Conservation (phyloP, 2,113 vertebrate genomes). For the Acrocephalus arundinaceus region DNA sequence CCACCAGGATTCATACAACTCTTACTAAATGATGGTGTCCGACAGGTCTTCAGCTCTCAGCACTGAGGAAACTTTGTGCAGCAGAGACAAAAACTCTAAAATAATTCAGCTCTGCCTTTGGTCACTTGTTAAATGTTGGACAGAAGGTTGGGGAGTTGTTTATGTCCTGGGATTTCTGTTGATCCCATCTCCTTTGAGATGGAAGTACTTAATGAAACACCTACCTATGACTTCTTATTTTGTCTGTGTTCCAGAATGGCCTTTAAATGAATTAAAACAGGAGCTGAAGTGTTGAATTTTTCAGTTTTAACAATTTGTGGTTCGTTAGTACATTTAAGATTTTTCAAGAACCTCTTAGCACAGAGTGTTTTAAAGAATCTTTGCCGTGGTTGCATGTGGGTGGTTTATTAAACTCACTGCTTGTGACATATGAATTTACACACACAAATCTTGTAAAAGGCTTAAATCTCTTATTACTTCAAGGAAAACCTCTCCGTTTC, state of each 20-base stretch:
- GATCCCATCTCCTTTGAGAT: background rate
- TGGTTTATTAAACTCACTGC: background rate
- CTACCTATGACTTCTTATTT: background rate
- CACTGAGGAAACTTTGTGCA: background rate
- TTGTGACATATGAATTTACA: background rate
- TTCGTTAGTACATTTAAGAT: background rate
- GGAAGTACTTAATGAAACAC: background rate
- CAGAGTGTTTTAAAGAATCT: background rate
- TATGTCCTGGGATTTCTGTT: background rate
- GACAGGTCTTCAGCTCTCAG: background rate
- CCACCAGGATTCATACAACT: background rate
- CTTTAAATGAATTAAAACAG: background rate
- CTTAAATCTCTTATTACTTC: background rate
- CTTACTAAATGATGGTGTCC: background rate
- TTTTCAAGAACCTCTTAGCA: background rate
- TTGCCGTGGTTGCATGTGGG: background rate
- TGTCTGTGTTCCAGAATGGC: background rate
- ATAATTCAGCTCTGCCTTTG: background rate
- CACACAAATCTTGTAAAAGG: background rate
- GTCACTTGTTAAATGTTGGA: background rate
- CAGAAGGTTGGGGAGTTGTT: background rate
- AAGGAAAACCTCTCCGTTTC: conserved; percentile 9
- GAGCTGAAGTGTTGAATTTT: background rate
- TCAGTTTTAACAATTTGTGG: background rate
- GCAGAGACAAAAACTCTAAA: background rate